phyloP scores from a whole-genome alignment of 2,113 vertebrate species.

The Neotoma lepida region DNA sequence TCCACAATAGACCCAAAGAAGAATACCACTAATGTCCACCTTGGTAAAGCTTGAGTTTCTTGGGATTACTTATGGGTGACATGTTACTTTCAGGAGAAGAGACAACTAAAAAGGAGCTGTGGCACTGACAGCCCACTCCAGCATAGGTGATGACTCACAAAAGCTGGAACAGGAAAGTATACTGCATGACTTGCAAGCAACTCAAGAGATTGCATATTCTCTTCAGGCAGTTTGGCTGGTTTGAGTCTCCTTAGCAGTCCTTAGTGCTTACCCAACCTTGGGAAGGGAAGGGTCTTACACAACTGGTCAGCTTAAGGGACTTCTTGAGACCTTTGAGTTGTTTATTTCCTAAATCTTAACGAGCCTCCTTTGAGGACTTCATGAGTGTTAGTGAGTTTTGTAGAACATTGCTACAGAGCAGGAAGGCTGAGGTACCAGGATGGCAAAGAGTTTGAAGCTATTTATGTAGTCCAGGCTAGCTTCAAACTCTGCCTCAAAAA shows the following conservation, averaged over 20 bases:
- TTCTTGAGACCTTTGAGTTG: not conserved
- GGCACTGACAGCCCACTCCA: not conserved
- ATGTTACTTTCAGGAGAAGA: not conserved
- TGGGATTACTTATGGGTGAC: not conserved
- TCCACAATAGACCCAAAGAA: not conserved
- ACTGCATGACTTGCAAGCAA: not conserved
- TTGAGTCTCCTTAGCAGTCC: not conserved
- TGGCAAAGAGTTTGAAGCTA: not conserved
- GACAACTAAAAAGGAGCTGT: not conserved
- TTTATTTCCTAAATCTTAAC: not conserved
- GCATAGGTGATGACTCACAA: not conserved
- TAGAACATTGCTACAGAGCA: no score
- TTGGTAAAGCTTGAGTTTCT: not conserved
- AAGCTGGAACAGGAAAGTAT: not conserved
- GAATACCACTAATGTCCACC: not conserved
- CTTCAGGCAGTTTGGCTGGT: not conserved
- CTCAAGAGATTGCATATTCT: not conserved
- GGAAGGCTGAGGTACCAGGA: not conserved
- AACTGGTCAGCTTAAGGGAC: not conserved
- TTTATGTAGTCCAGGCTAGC: no score
- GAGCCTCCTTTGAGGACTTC: not conserved
- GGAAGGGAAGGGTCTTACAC: not conserved
- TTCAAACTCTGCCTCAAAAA: not conserved
- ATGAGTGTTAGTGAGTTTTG: not conserved
- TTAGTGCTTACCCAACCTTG: not conserved